Conservation (phyloP, 2,888 invertebrate genomes). For the Petrolisthes manimaculis region DNA sequence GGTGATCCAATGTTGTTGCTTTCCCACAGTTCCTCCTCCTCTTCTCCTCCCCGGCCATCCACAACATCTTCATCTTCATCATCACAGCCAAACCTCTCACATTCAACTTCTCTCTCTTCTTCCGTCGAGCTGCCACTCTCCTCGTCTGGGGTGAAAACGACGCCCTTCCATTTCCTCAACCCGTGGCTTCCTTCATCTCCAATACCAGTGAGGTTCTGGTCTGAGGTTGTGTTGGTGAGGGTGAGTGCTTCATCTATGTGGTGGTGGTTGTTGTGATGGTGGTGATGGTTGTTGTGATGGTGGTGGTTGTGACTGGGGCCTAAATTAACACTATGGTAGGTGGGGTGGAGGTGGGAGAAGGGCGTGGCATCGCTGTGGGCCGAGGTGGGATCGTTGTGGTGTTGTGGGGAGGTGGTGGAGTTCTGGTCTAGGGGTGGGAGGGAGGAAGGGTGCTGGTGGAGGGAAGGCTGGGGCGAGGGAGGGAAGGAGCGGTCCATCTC, state of each 20-base stretch:
- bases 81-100: no score
- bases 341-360: constrained; percentile 76
- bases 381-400: constrained; percentile 32
- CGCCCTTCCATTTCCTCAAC: constrained; percentile 83
- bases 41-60: constrained; percentile 29
- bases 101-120: constrained; percentile 37
- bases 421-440: constrained; percentile 1
- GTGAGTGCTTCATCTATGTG: constrained; percentile 43
- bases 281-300: background rate
- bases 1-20: constrained; percentile 58
- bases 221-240: constrained; percentile 69
- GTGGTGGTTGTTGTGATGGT: background rate
- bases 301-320: constrained; percentile 50
- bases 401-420: background rate
- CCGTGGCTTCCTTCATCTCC: constrained; percentile 70
- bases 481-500: constrained; percentile 61
- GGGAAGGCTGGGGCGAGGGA: constrained; percentile 55
- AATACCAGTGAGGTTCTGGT: constrained; percentile 71
- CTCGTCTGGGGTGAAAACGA: constrained; percentile 79
- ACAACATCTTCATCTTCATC: no score
- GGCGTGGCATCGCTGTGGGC: constrained; percentile 65
- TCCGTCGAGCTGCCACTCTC: constrained; percentile 70
- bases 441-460: constrained; percentile 49
- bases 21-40: constrained; percentile 53
- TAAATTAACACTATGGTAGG: constrained; percentile 82